phyloP scores from a whole-genome alignment of 2,888 invertebrate species.

The Arctia plantaginis region DNA sequence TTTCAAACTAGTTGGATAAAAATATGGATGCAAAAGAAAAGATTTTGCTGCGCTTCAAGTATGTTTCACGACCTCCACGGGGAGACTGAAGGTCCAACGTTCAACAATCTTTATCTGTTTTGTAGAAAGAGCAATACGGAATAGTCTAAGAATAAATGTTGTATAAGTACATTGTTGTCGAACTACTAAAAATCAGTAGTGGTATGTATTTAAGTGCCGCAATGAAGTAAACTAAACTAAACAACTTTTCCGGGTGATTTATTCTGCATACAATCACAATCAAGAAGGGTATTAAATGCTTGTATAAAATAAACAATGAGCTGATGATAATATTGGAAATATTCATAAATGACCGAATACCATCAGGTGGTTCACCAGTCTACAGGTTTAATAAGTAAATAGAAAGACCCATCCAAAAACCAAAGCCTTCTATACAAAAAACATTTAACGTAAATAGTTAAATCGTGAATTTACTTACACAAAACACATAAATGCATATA shows the following conservation, averaged over 20 bases:
- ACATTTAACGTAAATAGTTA: slow-evolving; percentile 10
- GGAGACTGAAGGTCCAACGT: neutral
- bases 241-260: neutral
- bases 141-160: neutral
- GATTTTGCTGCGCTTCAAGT: neutral
- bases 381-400: neutral
- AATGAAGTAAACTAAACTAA: neutral
- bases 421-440: neutral
- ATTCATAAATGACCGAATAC: neutral
- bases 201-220: neutral
- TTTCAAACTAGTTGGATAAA: neutral
- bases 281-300: neutral
- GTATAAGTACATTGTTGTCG: neutral
- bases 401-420: neutral
- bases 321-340: neutral
- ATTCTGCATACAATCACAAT: neutral
- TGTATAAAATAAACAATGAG: neutral
- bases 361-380: neutral
- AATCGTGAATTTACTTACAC: slow-evolving; percentile 10
- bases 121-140: neutral
- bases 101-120: neutral
- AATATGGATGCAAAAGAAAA: neutral
- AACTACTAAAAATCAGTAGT: neutral
- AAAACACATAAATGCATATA: slow-evolving; percentile 32
- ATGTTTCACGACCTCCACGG: neutral